These are phyloP conservation scores for Drosophila mettleri DNA, from an alignment of 2,888 invertebrate species.

Conservation along the genomic window DNA sequence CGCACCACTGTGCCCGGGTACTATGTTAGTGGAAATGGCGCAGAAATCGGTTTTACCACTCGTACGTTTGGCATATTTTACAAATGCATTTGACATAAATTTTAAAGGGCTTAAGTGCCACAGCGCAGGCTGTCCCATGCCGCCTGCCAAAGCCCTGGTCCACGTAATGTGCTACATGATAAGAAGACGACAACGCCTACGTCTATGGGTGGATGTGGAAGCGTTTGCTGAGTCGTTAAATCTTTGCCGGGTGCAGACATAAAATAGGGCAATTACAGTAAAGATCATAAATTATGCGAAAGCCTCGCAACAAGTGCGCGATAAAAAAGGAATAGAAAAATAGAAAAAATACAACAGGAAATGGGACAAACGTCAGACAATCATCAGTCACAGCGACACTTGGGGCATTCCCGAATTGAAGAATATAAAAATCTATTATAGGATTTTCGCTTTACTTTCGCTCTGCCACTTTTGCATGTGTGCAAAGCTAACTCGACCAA, in stretches of 20 bases:
- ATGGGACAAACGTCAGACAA: slow-evolving; percentile 53
- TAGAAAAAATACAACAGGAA: slow-evolving; percentile 11
- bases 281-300: slow-evolving; percentile 76
- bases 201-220: background rate
- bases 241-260: slow-evolving; percentile 61
- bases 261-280: slow-evolving; percentile 73
- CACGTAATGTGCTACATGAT: slow-evolving; percentile 58
- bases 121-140: slow-evolving; percentile 21
- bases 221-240: slow-evolving; percentile 49
- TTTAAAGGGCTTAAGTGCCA: slow-evolving; percentile 72
- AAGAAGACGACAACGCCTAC: slow-evolving; percentile 51
- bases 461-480: slow-evolving; percentile 27
- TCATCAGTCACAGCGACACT: slow-evolving; percentile 66
- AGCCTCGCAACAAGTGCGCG: slow-evolving; percentile 66
- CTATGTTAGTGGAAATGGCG: slow-evolving; percentile 63
- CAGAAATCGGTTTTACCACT: slow-evolving; percentile 74
- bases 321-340: slow-evolving; percentile 46
- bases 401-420: slow-evolving; percentile 51
- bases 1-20: slow-evolving; percentile 53
- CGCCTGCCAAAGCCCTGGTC: slow-evolving; percentile 2
- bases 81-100: slow-evolving; percentile 81
- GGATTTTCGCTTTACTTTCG: slow-evolving; percentile 20
- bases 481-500: slow-evolving; percentile 33
- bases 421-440: slow-evolving; percentile 37
- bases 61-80: slow-evolving; percentile 80